Conservation (phyloP, 2,113 vertebrate genomes). For the Edolisoma coerulescens region DNA sequence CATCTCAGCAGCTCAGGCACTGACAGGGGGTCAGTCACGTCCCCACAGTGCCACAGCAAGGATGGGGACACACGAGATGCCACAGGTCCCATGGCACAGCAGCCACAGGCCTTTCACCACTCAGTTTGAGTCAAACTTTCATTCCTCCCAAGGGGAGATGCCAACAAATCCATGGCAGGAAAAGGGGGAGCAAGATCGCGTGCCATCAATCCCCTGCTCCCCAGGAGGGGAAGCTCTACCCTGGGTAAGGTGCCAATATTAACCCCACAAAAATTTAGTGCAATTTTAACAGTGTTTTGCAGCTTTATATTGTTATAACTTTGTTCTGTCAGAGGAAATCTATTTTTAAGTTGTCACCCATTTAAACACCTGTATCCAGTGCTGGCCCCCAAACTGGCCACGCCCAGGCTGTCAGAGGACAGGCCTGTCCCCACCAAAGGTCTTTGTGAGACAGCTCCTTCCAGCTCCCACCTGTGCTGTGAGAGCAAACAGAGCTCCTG, state of each 20-base stretch:
- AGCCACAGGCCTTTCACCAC: neutral
- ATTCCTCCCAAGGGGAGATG: neutral
- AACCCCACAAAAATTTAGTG: neutral
- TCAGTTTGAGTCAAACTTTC: neutral
- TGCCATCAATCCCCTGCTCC: fast-evolving
- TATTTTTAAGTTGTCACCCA: fast-evolving
- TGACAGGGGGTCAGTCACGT: fast-evolving
- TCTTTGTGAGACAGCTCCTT: neutral
- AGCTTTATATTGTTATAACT: neutral
- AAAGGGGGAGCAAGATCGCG: fast-evolving
- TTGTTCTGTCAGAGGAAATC: neutral
- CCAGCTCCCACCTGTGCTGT: neutral
- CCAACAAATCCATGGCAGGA: neutral
- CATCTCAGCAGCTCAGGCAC: neutral
- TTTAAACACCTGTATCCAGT: neutral
- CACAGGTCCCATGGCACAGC: neutral
- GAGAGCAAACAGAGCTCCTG: neutral
- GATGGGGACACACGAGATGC: neutral
- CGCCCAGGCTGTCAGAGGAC: neutral
- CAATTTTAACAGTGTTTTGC: fast-evolving
- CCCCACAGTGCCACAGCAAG: fast-evolving
- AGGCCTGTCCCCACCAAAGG: neutral
- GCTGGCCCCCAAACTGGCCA: neutral
- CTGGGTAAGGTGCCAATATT: fast-evolving
- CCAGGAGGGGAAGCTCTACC: neutral